These are phyloP conservation scores for Hydrochoerus hydrochaeris DNA, from an alignment of 2,113 vertebrate genomes.

Conservation along the genomic window DNA sequence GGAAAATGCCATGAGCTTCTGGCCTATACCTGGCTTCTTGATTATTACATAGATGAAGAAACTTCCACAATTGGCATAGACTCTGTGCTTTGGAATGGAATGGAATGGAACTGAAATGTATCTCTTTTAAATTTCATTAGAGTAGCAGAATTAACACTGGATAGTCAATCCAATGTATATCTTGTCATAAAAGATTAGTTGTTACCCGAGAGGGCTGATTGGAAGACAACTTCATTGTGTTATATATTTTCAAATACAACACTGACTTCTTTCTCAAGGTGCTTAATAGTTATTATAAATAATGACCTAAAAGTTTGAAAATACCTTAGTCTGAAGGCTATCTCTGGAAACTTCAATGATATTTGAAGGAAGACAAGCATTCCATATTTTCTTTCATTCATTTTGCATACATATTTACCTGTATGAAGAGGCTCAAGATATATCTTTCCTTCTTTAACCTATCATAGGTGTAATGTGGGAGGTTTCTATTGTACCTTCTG, in stretches of 20 bases:
- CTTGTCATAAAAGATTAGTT: neutral
- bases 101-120: neutral
- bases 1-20: neutral
- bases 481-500: neutral
- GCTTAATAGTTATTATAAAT: neutral
- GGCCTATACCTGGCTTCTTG: neutral
- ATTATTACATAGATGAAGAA: neutral
- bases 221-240: neutral
- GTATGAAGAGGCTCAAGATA: neutral
- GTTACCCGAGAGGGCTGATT: neutral
- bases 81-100: neutral
- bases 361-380: constrained; percentile 21
- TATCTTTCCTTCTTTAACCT: neutral
- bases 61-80: neutral
- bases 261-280: neutral
- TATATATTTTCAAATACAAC: neutral
- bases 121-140: neutral
- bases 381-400: neutral
- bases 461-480: neutral
- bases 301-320: neutral
- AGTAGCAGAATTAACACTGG: neutral
- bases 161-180: neutral
- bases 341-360: neutral
- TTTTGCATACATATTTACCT: neutral
- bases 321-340: neutral